Conservation (phyloP, 2,113 vertebrate species). For the Catharus bicknelli region DNA sequence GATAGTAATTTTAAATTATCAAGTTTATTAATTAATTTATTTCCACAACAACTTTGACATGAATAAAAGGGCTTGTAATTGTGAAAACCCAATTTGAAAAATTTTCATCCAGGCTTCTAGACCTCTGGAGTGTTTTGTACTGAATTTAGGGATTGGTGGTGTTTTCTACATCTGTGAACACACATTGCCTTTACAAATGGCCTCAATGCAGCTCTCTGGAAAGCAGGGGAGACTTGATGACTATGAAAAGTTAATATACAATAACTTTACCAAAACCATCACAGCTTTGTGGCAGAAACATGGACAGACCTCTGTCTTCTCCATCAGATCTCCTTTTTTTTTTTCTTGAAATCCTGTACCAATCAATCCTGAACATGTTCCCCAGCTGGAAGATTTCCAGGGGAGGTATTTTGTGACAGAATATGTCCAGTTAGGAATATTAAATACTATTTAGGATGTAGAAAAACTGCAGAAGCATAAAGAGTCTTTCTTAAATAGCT, state of each 20-base stretch:
- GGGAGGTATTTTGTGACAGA: neutral
- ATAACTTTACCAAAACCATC: neutral
- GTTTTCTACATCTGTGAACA: neutral
- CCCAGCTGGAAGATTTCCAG: neutral
- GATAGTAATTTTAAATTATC: neutral
- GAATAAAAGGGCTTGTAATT: neutral
- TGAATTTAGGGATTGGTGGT: neutral
- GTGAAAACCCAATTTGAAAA: neutral
- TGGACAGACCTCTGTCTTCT: neutral
- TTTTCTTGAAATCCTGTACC: neutral
- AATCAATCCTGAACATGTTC: neutral
- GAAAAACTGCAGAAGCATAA: neutral
- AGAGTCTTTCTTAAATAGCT: neutral
- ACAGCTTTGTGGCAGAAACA: neutral
- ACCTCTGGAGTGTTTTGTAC: neutral
- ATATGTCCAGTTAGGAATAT: neutral
- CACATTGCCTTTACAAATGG: neutral
- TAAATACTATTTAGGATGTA: neutral
- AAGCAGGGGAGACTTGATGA: fast-evolving
- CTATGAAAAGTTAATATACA: neutral
- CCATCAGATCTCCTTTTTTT: neutral
- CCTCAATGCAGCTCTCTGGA: neutral
- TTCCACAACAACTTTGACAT: neutral
- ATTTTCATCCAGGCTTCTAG: neutral
- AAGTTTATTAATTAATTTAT: neutral